Evolutionary conservation across 2,888 invertebrate species (phyloP), one percentile per base, ranked within the genome.

Genomic region (Pterostichus niger): DNA sequence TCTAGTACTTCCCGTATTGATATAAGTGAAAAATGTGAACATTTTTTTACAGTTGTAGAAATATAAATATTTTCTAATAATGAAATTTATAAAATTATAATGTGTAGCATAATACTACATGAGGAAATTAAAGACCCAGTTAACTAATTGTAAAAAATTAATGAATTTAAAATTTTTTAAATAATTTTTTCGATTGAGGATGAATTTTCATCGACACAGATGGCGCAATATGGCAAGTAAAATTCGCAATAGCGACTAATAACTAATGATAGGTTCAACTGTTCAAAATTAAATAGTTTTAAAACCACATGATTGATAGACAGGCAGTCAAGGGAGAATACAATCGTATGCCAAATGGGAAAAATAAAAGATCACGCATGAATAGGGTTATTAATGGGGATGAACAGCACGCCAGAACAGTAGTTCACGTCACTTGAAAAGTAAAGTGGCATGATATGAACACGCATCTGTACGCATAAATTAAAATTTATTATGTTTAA

Each of bases 221-320:
- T 64, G 64, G 64, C 35, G n/a, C 64, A 64, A 64, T 64, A 64
- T 64, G 64, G 33, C 64, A 64, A n/a, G 35, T 35, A n/a, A 64
- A 49, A 10, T 64, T 64, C 33, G n/a, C 64, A 64, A 64, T 64
- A 13, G 35, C 31, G 13, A 13, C 35, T 64, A 64, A 64, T 35
- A 33, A 13, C 13, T 13, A 64, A 24, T 35, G 35, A 33, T 35
- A 10, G 49, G 49, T n/a, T 13, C 13, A 49, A 49, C 10, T 40
- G 40, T 40, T 7, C 40, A 40, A 40, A 40, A 49, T 64, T 64
- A 64, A 64, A 35, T 64, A 64, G 64, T 64, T 64, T 33, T 64
- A 64, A 64, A 64, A 64, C 64, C 64, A n/a, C 64, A 64, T 64
- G 64, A 64, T 64, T 64, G 64, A 64, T 64, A 64, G 64, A 33